These are phyloP conservation scores for Buathra laborator DNA, from an alignment of 2,888 invertebrate species.

Conservation along the genomic window DNA sequence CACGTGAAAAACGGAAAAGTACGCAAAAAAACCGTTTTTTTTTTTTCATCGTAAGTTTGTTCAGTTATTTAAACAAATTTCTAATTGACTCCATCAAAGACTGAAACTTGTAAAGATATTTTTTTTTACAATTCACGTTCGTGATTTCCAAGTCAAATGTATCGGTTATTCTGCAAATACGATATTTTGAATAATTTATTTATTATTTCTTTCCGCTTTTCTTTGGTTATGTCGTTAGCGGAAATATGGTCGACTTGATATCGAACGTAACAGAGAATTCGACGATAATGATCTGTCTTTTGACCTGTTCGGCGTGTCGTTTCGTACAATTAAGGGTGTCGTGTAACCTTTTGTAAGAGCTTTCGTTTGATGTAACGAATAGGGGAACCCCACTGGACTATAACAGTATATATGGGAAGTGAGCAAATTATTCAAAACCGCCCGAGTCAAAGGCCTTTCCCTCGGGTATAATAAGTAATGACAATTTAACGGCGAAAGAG, in stretches of 20 bases:
- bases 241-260: not conserved
- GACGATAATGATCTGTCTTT: constrained; percentile 56
- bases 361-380: constrained; percentile 41
- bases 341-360: constrained; percentile 27
- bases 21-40: not conserved
- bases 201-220: not conserved
- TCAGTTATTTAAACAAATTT: not conserved
- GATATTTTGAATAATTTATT: not conserved
- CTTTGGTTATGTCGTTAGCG: not conserved
- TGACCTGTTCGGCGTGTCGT: constrained; percentile 43
- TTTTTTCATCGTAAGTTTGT: too few species aligned
- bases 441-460: constrained; percentile 42
- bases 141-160: not conserved
- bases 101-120: not conserved
- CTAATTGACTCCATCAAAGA: not conserved
- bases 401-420: not conserved
- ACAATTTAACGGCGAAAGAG: constrained; percentile 46
- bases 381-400: constrained; percentile 11
- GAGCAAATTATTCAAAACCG: constrained; percentile 47
- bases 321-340: constrained; percentile 44
- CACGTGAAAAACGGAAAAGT: not conserved
- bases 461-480: constrained; percentile 59
- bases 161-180: not conserved
- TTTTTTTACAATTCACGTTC: not conserved
- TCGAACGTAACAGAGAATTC: constrained; percentile 26